Base-by-base conservation (phyloP, 1,140 invertebrate species). In the Camponotus pennsylvanicus region DNA sequence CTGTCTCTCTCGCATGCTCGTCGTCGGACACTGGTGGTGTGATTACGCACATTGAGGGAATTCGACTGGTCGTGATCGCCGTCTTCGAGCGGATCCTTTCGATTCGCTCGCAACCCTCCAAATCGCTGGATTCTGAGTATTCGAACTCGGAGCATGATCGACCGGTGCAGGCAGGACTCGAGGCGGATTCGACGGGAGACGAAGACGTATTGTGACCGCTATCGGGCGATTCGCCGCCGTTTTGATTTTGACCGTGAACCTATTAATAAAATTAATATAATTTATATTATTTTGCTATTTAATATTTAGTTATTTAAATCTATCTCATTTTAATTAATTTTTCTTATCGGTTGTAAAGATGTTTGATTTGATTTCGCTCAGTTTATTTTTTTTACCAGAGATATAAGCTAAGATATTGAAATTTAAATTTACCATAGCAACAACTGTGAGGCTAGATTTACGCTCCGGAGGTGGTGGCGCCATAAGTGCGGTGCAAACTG, bases 21-120 rank as follows among this genome's bases (percentile, higher is more conserved):
- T 98, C 98, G 87, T 98, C 98, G 67, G 98, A 98, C 78, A 97
- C 97, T 1, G 97, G 97, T 11, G 98, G 98, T 8, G 98, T 98
- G 21, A 98, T 98, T 0, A 98, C 98, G 94, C 98, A 98, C 97
- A 99, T 98, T 0, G 98, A 98, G 4, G 98, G 98, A 92, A 98
- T 98, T 87, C 98, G 96, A 89, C 97, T 98, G 13, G 97, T 97
- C 87, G 97, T 98, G 45, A 98, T 98, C 7, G 97, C 97, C 0
- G 98, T 98, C 95, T 98, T 98, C 15, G 97, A 97, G 86, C 97
- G 96, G 71, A 98, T 98, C 90, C 98, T 96, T 94, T 98, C 98
- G 79, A 98, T 97, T 92, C 97, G 96, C 89, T 98, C 98, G 63
- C 97, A 96, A 18, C 97, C 97, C 95, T 98, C 98, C 85, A 98